A percentile compares a stretch with the other conserved stretches of the same genome.
Conservation (phyloP, 2,888 invertebrate species). For the Trachelus stipa region DNA sequence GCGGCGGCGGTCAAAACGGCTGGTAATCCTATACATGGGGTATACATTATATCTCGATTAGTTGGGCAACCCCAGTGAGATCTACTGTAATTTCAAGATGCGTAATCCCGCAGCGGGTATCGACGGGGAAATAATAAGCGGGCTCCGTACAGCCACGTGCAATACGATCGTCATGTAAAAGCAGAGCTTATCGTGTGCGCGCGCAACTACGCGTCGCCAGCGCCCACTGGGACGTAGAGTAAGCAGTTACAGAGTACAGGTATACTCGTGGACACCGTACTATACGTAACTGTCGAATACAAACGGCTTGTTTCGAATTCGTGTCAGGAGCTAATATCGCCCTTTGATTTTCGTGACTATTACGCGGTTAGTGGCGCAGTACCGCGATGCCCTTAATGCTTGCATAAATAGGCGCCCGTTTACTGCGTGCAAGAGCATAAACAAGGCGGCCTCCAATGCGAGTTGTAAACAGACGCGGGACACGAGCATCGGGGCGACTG, state of each 20-base stretch:
- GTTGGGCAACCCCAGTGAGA: slow-evolving; percentile 29
- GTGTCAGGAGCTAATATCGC: not conserved
- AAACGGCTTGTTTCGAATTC: not conserved
- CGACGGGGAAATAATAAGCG: not conserved
- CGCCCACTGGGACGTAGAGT: not conserved
- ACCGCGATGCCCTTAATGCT: not conserved
- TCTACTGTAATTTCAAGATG: slow-evolving; percentile 46
- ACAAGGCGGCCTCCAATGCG: not conserved
- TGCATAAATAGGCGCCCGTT: not conserved
- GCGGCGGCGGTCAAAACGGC: slow-evolving; percentile 1
- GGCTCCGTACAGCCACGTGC: not conserved
- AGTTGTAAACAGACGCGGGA: slow-evolving; percentile 1
- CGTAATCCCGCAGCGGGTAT: slow-evolving; percentile 28
- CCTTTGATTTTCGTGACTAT: not conserved
- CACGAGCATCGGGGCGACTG: not conserved
- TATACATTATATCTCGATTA: slow-evolving; percentile 39
- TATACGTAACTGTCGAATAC: not conserved
- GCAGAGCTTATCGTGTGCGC: not conserved
- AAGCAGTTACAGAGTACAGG: not conserved
- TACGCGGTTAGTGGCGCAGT: not conserved
- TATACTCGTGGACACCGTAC: not conserved
- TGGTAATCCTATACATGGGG: slow-evolving; percentile 42
- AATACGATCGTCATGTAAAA: not conserved
- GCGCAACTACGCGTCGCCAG: not conserved
- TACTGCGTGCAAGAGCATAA: not conserved